phyloP scores from a whole-genome alignment of 1,140 invertebrate species.

The Branchinecta lynchi region DNA sequence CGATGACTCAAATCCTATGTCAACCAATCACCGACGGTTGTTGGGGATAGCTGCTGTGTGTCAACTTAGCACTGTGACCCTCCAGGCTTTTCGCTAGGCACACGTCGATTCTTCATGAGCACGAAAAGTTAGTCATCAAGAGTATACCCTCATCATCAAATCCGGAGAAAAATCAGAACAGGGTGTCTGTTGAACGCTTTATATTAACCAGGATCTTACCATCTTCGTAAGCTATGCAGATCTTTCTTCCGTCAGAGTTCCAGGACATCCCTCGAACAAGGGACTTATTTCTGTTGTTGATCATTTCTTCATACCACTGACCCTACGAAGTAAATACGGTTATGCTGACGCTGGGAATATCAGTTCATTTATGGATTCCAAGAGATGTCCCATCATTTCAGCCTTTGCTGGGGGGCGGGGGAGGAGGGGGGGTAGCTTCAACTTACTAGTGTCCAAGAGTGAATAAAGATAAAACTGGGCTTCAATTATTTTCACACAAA shows the following conservation, averaged over 20 bases:
- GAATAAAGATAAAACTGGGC: no score
- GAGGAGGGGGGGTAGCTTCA: not conserved
- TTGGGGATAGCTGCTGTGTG: no score
- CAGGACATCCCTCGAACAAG: conserved; percentile 89
- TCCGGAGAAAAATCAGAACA: no score
- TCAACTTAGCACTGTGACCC: no score
- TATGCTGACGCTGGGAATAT: not conserved
- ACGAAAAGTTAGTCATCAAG: no score
- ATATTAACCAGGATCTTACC: conserved; percentile 35
- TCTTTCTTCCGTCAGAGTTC: conserved; percentile 89
- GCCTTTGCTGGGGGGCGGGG: not conserved
- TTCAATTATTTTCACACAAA: no score
- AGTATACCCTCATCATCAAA: no score
- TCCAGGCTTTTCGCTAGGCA: no score
- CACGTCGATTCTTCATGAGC: no score
- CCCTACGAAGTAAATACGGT: conserved; percentile 38
- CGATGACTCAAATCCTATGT: no score
- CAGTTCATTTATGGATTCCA: not conserved
- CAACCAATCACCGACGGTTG: no score
- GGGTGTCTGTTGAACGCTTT: not conserved
- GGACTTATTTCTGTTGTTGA: conserved; percentile 95
- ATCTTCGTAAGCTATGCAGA: conserved; percentile 98
- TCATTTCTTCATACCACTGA: conserved; percentile 99
- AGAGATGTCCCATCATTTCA: not conserved
- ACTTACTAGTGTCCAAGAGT: not conserved